Evolutionary conservation across 2,797 vertebrate genomes (phyloP), one percentile per base, ranked within the genome.

Genomic region (Rallus crepitans): DNA sequence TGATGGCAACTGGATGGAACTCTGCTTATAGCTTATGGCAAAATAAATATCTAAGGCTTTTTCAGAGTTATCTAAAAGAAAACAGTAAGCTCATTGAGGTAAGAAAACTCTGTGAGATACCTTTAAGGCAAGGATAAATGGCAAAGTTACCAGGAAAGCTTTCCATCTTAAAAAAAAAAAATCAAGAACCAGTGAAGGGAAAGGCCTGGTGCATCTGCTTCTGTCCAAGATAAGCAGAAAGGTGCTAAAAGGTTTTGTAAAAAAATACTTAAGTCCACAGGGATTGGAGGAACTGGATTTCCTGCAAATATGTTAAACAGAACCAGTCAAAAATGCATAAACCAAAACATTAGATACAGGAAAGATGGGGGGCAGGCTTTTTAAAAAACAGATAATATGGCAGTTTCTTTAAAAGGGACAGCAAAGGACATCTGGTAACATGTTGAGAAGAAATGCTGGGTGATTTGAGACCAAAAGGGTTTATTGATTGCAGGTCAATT

Each of bases 371-470:
- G 82, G 12, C 48, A 86, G 64, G 31, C 18, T 71, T 63, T 48
- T 4, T 6, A 71, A 40, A 77, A 50, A 71, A 48, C 0, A 0
- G 10, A 33, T 65, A 84, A 79, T 61, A 59, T 1, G 14, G n/a
- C 33, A 47, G 4, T 55, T 81, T 78, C 91, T 90, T 94, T 72
- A 93, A 93, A 93, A 89, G 30, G 35, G 52, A 87, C 64, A 72
- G 56, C 37, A 68, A 83, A 59, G 35, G 45, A 86, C 85, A 90
- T 91, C 64, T 75, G 85, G 82, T 45, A 83, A 47, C 40, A 35
- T 37, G 31, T 53, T 88, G 69, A 71, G 82, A 91, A 91, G 76
- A 82, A 37, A 93, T 37, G 45, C 9, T 88, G 82, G 37, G 23
- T 85, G 64, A 93, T 68, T 53, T 71, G 85, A 87, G 30, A 94